These are phyloP conservation scores for Hyppa rectilinea DNA, from an alignment of 2,888 invertebrate species.

Conservation along the genomic window DNA sequence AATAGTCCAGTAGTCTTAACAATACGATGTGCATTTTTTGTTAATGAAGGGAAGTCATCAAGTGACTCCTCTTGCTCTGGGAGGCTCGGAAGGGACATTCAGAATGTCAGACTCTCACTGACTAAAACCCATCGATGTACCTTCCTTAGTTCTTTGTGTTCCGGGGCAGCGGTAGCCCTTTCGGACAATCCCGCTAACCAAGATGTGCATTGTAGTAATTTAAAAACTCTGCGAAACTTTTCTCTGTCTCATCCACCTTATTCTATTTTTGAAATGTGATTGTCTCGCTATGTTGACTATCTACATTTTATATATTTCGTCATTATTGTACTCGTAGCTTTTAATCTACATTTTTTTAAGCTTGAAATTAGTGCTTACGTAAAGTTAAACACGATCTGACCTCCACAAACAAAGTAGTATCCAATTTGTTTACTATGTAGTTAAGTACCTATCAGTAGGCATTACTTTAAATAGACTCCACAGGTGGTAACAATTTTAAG, in stretches of 20 bases:
- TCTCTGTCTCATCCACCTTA: neutral
- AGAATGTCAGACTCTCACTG: no score
- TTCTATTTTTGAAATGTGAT: no score
- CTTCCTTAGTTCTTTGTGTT: no score
- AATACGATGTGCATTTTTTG: no score
- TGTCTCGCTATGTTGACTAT: no score
- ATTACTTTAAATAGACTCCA: neutral
- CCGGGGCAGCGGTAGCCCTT: no score
- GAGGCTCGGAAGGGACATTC: no score
- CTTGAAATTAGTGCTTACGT: neutral
- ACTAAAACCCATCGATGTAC: no score
- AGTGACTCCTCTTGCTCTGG: no score
- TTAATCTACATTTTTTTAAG: neutral
- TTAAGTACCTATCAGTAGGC: neutral
- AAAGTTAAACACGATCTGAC: slow-evolving; percentile 7
- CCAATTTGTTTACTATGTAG: slow-evolving; percentile 20
- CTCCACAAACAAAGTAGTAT: slow-evolving; percentile 13
- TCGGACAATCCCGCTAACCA: no score
- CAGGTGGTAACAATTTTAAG: neutral
- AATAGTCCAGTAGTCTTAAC: neutral
- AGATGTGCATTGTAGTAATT: no score
- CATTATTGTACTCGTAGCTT: neutral
- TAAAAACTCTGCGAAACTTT: neutral
- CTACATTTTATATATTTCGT: neutral
- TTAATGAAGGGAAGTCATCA: no score